Evolutionary conservation across 1,140 invertebrate species (phyloP).

Genomic region (Aleiodes sp.): DNA sequence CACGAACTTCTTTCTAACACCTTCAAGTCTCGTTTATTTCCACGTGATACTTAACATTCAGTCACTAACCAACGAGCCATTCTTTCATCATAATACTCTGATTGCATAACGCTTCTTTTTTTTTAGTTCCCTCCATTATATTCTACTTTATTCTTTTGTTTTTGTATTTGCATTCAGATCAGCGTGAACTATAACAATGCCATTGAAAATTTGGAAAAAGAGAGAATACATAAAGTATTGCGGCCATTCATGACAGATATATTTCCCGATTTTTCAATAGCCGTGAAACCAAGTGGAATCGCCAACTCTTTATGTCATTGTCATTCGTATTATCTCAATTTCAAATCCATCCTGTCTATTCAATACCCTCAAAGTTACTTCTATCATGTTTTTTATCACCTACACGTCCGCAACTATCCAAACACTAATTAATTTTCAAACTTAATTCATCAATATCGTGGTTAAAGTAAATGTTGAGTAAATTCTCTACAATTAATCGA

Average conservation of each 20-base stretch:
- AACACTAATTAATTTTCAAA: no score
- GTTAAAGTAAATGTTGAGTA: no score
- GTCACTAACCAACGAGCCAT: neutral
- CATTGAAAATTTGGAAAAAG: slow-evolving; percentile 6
- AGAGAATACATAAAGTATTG: neutral
- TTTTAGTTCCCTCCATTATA: neutral
- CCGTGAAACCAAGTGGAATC: no score
- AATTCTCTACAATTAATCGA: no score
- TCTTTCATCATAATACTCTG: neutral
- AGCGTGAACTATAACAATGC: neutral
- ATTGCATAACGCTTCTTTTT: slow-evolving; percentile 3
- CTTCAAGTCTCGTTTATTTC: neutral
- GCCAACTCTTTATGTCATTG: no score
- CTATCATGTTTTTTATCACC: no score
- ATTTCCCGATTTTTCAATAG: neutral
- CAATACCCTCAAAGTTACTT: no score
- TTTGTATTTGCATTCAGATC: neutral
- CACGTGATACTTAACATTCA: neutral
- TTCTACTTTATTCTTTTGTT: neutral
- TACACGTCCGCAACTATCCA: no score
- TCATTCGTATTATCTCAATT: no score
- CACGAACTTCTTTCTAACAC: no score
- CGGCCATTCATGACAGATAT: neutral
- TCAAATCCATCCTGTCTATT: no score
- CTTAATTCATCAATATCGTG: no score